phyloP scores from a whole-genome alignment of 1,140 invertebrate genomes.

The Anastatus disparis region DNA sequence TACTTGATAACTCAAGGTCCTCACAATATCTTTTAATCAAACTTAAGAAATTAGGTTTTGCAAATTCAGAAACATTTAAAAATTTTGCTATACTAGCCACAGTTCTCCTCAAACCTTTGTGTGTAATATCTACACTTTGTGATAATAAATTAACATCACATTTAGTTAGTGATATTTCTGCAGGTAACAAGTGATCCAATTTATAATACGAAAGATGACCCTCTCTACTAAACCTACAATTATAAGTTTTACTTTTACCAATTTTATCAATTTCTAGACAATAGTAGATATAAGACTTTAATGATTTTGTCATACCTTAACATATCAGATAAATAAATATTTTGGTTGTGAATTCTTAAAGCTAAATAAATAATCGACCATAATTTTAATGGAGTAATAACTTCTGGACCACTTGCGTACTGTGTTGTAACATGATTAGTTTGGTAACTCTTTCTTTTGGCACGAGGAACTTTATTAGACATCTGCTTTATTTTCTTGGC shows the following conservation, averaged over 20 bases:
- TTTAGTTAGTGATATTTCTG: slow-evolving; percentile 58
- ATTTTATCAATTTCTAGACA: slow-evolving; percentile 21
- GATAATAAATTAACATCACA: slow-evolving; percentile 50
- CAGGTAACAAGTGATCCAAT: slow-evolving; percentile 69
- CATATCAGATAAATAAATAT: slow-evolving; percentile 71
- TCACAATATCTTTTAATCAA: slow-evolving; percentile 67
- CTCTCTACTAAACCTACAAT: slow-evolving; percentile 66
- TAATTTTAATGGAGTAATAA: slow-evolving; percentile 62
- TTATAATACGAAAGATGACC: slow-evolving; percentile 70
- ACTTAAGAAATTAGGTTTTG: slow-evolving; percentile 63
- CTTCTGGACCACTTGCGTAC: slow-evolving; percentile 56
- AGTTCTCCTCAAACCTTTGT: slow-evolving; percentile 54
- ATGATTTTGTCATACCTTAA: slow-evolving; percentile 59
- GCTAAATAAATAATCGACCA: slow-evolving; percentile 69
- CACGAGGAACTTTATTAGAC: slow-evolving; percentile 50
- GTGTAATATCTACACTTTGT: slow-evolving; percentile 56
- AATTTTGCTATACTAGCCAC: slow-evolving; percentile 58
- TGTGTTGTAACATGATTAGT: slow-evolving; percentile 50
- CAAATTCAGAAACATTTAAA: slow-evolving; percentile 58
- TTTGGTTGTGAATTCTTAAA: slow-evolving; percentile 67
- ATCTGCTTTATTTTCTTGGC: slow-evolving; percentile 52
- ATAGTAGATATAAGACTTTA: slow-evolving; percentile 21
- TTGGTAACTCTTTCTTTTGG: slow-evolving; percentile 54
- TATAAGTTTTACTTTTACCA: not conserved
- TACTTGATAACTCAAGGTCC: slow-evolving; percentile 69